Evolutionary conservation across 1,140 invertebrate genomes (phyloP), one percentile per base, ranked within the genome.

Genomic region (Drosophila nasuta): DNA sequence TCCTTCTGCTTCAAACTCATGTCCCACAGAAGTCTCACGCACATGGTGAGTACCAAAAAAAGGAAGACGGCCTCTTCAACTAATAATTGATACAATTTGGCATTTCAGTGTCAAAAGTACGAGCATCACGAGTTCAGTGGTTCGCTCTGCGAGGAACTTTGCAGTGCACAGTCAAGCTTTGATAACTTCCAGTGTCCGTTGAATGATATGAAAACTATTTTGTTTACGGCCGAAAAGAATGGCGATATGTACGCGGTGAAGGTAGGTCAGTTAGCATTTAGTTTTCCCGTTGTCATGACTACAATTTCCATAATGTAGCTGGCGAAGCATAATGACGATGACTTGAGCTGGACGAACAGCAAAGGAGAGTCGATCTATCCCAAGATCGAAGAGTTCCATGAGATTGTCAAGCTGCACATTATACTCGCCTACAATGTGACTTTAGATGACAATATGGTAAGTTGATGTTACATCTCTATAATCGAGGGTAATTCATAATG

Each of bases 401-500:
- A 86, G 57, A 91, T 92, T 56, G 80, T 92, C 8, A 92, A 92
- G 49, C 60, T 91, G 56, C 89, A 92, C 48, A 91, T 92, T 17
- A 91, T 90, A 45, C 56, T 92, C 10, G 77, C 86, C 17, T 92
- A 92, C 38, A 92, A 92, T 77, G 91, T 92, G 1, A 91, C 91
- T 1, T 15, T 92, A n/a, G 91, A 92, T 73, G 91, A 92, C 49
- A 92, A 89, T 70, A 91, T 91, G 91, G 91, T 89, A 49, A 56
- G 82, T 35, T 1, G 15, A 6, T 28, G 0, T 3, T 5, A 11
- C 7, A 48, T 15, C 0, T 13, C 17, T 3, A 0, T n/a, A 1
- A 13, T 25, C 0, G 5, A n/a, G 3, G 10, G 11, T 10, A 13
- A 30, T 25, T 45, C 7, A 11, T 13, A 3, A 7, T 6, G 3